A percentile compares a stretch with the other conserved stretches of the same genome.
Evolutionary conservation across 2,797 vertebrate species (phyloP).

Genomic region (Psittacula derbiana): DNA sequence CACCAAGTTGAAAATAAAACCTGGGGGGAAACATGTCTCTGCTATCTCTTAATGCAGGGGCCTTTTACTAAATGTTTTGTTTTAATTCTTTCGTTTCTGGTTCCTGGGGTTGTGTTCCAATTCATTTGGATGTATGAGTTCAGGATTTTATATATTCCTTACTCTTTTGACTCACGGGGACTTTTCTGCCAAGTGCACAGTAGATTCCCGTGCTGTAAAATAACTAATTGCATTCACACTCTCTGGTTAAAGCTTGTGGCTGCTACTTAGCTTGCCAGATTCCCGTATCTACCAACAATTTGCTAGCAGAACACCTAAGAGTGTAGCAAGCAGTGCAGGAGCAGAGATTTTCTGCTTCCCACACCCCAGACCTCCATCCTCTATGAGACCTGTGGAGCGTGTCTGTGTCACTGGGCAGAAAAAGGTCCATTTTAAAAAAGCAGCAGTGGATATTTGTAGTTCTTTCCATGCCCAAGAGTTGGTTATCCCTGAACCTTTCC

Average conservation of each 20-base stretch:
- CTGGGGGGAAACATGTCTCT: fast-evolving
- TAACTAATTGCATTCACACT: background rate
- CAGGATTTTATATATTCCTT: background rate
- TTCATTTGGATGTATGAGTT: background rate
- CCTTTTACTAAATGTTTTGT: background rate
- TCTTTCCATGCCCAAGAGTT: background rate
- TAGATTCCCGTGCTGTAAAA: background rate
- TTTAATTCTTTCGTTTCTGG: background rate
- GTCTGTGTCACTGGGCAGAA: background rate
- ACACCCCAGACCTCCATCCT: background rate
- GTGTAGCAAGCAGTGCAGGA: background rate
- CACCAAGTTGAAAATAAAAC: background rate
- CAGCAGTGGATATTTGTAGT: background rate
- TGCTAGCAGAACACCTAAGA: background rate
- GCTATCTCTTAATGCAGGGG: background rate
- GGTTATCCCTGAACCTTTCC: background rate
- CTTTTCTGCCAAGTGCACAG: background rate
- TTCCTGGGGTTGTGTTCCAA: background rate
- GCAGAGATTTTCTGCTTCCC: background rate
- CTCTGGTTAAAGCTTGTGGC: background rate
- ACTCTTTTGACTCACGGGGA: background rate
- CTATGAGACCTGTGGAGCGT: background rate
- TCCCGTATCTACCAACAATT: background rate
- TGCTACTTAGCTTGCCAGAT: background rate
- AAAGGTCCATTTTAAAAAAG: background rate